These are phyloP conservation scores for Amphipoea oculea DNA, from an alignment of 2,888 invertebrate species.

Conservation along the genomic window DNA sequence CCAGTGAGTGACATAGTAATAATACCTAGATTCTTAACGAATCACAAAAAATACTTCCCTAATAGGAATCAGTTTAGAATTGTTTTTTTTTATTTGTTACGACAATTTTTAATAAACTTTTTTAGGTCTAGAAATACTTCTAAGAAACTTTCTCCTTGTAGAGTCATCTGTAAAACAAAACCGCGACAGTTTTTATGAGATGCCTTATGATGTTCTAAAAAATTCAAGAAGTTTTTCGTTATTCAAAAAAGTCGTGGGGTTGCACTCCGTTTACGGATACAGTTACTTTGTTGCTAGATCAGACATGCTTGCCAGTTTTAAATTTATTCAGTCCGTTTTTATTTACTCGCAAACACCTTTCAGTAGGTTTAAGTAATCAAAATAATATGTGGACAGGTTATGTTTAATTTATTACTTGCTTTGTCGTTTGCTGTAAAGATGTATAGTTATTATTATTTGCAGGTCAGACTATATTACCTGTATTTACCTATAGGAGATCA, in stretches of 20 bases:
- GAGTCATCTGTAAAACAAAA: conserved; percentile 81
- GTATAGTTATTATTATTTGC: conserved; percentile 21
- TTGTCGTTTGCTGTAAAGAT: conserved; percentile 21
- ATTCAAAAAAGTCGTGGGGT: conserved; percentile 79
- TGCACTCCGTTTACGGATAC: conserved; percentile 62
- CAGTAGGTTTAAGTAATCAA: conserved; percentile 57
- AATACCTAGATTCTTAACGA: background rate
- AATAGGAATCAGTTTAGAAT: background rate
- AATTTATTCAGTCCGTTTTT: conserved; percentile 53
- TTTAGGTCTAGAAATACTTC: background rate
- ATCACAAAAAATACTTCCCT: background rate
- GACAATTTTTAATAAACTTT: background rate
- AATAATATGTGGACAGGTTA: conserved; percentile 48
- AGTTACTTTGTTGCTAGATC: conserved; percentile 66
- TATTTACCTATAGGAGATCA: conserved; percentile 14
- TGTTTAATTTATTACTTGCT: conserved; percentile 53
- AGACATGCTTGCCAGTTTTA: conserved; percentile 34
- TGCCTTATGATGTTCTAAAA: conserved; percentile 83
- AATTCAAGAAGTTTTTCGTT: conserved; percentile 76
- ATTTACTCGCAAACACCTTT: conserved; percentile 58
- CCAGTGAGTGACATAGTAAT: background rate
- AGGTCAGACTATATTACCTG: background rate
- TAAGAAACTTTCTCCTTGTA: conserved; percentile 74
- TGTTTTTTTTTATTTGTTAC: background rate
- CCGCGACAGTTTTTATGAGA: conserved; percentile 80